phyloP scores from a whole-genome alignment of 2,888 invertebrate genomes.

The Oxytorus armatus region DNA sequence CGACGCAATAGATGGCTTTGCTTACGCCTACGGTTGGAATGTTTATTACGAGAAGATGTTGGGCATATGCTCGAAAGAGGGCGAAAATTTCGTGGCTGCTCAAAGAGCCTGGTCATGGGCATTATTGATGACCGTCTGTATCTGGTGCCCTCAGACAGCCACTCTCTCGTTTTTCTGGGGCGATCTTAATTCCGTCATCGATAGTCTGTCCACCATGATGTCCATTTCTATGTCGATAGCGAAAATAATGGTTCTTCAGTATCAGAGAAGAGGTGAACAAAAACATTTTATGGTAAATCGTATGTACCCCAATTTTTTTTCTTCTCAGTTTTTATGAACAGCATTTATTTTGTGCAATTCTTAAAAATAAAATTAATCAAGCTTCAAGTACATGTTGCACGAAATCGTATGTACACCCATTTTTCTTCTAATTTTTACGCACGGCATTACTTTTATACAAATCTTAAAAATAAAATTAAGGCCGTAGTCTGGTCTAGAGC shows the following conservation, averaged over 20 bases:
- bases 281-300: no score
- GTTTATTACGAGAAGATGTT: conserved; percentile 69
- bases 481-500: no score
- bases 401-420: no score
- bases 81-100: conserved; percentile 40
- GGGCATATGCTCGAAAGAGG: conserved; percentile 64
- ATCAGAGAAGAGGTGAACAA: conserved; percentile 72
- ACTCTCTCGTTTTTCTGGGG: conserved; percentile 64
- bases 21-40: conserved; percentile 72
- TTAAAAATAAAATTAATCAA: no score
- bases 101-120: conserved; percentile 59
- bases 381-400: no score
- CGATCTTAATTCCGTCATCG: conserved; percentile 71
- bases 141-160: conserved; percentile 66
- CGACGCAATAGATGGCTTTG: no score
- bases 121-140: conserved; percentile 47
- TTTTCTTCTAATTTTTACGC: no score
- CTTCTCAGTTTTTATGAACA: no score
- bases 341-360: no score
- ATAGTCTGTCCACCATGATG: conserved; percentile 74
- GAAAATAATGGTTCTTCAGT: conserved; percentile 72
- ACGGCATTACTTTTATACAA: no score
- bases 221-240: conserved; percentile 69
- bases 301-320: no score
- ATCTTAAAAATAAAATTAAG: no score